Evolutionary conservation across 2,113 vertebrate genomes (phyloP), one percentile per base, ranked within the genome.

Genomic region (Tachuris rubrigastra): DNA sequence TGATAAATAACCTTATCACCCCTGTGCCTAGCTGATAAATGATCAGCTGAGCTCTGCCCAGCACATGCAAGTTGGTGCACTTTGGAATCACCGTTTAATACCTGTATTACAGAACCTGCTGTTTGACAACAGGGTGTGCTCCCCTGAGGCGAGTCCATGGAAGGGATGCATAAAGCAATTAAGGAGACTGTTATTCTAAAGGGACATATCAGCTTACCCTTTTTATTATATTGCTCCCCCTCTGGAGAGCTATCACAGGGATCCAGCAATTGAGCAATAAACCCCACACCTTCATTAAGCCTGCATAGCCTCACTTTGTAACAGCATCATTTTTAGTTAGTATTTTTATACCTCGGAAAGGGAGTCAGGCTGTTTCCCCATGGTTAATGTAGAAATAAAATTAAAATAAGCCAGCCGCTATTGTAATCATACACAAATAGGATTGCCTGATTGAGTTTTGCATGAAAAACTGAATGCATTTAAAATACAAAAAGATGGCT

Each of bases 71-170:
- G 94, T 73, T 89, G 78, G 81, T 94, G 93, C 89, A 46, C 95
- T 96, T 96, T 96, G 93, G 95, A 97, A 93, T 47, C 3, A 2
- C 46, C 0, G 1, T 92, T 83, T 62, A 69, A 37, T 86, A 67
- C 86, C 83, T 59, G 59, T 3, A 16, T 7, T 71, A 79, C 30
- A 85, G 83, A 63, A n/a, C 30, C 42, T 49, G 87, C 76, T 97
- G 95, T 96, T 97, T 95, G 94, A 85, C 93, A 92, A 96, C 22
- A 37, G 91, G 96, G 96, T 18, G 93, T 92, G 86, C 89, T 95
- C 76, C 65, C 75, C 68, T 5, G 68, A 77, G 86, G 81, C 5
- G 0, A 92, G 86, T 16, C 73, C 22, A 2, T 6, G 41, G 41
- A 44, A 63, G 52, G 69, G 80, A 67, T 35, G 56, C 1, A 0